Percentiles rank a stretch among this genome's conserved stretches.
These are phyloP conservation scores for Liopterus haemorrhoidalis DNA, from an alignment of 2,888 invertebrate species.

Conservation along the genomic window DNA sequence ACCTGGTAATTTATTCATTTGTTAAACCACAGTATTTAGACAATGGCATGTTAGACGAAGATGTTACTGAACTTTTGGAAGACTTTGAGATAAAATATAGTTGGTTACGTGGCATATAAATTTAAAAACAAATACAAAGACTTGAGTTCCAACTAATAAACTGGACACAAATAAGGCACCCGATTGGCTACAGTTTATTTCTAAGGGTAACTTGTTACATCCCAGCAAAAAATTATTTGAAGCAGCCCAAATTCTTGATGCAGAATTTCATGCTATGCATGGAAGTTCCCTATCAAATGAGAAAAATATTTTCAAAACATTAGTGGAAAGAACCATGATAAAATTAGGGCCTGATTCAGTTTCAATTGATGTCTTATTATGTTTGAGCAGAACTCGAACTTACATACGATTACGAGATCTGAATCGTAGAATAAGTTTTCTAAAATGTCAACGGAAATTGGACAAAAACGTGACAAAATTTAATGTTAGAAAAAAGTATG, in stretches of 20 bases:
- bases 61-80: slow-evolving; percentile 15
- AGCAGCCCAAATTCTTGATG: slow-evolving; percentile 12
- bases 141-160: slow-evolving; percentile 16
- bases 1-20: slow-evolving; percentile 17
- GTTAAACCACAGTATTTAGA: slow-evolving; percentile 19
- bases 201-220: slow-evolving; percentile 21
- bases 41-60: slow-evolving; percentile 17
- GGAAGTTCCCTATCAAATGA: slow-evolving; percentile 19
- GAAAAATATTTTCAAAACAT: slow-evolving; percentile 20
- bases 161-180: slow-evolving; percentile 19
- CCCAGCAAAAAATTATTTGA: slow-evolving; percentile 21
- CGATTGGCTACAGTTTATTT: slow-evolving; percentile 25
- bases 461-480: no score
- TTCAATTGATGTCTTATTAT: slow-evolving; percentile 10
- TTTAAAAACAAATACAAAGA: slow-evolving; percentile 23
- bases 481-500: background rate
- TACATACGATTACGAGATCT: slow-evolving; percentile 14
- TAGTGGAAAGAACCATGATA: slow-evolving; percentile 17
- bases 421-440: slow-evolving; percentile 9
- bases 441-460: slow-evolving; percentile 4
- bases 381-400: slow-evolving; percentile 10
- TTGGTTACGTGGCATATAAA: slow-evolving; percentile 23
- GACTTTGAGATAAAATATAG: slow-evolving; percentile 22
- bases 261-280: slow-evolving; percentile 15
- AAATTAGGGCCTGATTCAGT: slow-evolving; percentile 1